Evolutionary conservation across 2,888 invertebrate genomes (phyloP), one percentile per base, ranked within the genome.

Genomic region (Drosophila anceps): DNA sequence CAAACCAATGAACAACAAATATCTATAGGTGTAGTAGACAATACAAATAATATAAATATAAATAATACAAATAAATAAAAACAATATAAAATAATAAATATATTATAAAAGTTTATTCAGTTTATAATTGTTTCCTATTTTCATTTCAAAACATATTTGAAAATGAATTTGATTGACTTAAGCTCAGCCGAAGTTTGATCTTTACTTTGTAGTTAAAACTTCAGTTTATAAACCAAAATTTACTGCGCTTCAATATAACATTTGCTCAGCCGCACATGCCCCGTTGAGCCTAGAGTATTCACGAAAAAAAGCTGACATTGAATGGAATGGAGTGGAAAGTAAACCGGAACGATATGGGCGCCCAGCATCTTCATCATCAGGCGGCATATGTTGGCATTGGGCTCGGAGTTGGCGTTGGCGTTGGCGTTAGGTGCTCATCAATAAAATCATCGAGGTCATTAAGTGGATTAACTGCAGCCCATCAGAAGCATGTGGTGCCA

Each of bases 361-460:
- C 39, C 51, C 65, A 75, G 78, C 88, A 73, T 80, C 88, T 84
- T 88, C 86, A 88, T 88, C 90, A 86, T 85, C 77, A 58, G 60
- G 88, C 89, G 87, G 89, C 90, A 86, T 90, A 90, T 90, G 86
- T 88, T 86, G 72, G 79, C 33, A 55, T 46, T 59, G 76, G 82
- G 8, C 24, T 71, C n/a, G 62, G 53, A 29, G 41, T 18, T 13
- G 51, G 35, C 20, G n/a, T 55, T 31, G 51, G 57, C 27, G 61
- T 50, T 64, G 76, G 79, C 72, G 88, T 84, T 84, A 72, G 80
- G 74, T 79, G 84, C 90, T 88, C 92, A 92, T 92, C 92, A 92
- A 92, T 92, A 92, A 92, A 92, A 92, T 92, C 92, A 92, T 92
- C 91, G 92, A 92, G 92, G 91, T 92, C 92, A 92, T 92, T 92